Base-by-base conservation (phyloP, 2,888 invertebrate species). In the Chaitophorus viminalis region DNA sequence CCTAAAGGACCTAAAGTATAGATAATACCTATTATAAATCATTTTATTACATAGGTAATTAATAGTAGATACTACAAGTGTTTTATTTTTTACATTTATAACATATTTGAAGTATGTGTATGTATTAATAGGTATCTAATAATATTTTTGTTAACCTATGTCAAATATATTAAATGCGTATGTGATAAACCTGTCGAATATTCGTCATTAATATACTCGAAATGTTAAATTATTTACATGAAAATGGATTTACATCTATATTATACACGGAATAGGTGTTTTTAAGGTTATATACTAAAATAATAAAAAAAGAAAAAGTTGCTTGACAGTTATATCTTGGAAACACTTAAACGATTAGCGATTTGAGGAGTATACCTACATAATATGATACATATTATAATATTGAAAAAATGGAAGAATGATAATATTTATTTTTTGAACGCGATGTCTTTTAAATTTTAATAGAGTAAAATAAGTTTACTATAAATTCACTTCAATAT, bases 301-400 rank as follows among this genome's bases (percentile, higher is more conserved):
- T 39, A 5, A 68, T n/a, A 39, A 65, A 60, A 29, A 65, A 39
- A 65, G n/a, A 39, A 29, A 68, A 29, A 25, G 29, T 11, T 21
- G 18, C 65, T 81, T 46, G 81, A 81, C 68, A 81, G 81, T 68
- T 68, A 68, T 81, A 68, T 81, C 29, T 68, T 81, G 39, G 68
- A 81, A 81, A 46, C 21, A 46, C 68, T 68, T 75, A n/a, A 29
- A 39, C 18, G 1, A 17, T 75, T 68, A 68, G 14, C 18, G 1
- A n/a, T 1, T 81, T 39, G 21, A 29, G 36, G 39, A 3, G n/a
- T 6, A 39, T 5, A 18, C 14, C 21, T 25, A 60, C 11, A 8
- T 39, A 39, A 39, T 8, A 39, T 8, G n/a, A n/a, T n/a, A n/a
- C n/a, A n/a, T n/a, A n/a, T n/a, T n/a, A n/a, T n/a, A n/a, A n/a